Evolutionary conservation across 2,797 vertebrate species (phyloP).

Genomic region (Trichosurus vulpecula): DNA sequence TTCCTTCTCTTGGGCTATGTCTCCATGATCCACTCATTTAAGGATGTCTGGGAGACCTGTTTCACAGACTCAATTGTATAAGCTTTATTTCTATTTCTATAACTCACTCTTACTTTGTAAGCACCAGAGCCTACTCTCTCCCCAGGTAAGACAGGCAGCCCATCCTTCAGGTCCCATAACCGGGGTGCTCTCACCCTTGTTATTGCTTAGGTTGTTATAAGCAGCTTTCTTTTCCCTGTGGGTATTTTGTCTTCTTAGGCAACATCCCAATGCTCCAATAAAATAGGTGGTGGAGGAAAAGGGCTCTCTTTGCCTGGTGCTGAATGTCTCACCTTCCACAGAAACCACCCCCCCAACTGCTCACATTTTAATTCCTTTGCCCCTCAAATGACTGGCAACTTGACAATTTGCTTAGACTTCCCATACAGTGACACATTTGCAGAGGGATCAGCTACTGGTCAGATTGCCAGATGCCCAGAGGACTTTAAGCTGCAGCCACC

Average conservation of each 20-base stretch:
- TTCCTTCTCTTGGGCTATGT: not conserved
- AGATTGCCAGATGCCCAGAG: not conserved
- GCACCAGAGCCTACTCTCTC: not conserved
- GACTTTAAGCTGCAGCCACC: not conserved
- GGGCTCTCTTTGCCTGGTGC: not conserved
- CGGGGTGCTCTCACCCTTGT: not conserved
- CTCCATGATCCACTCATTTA: not conserved
- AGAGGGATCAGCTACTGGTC: not conserved
- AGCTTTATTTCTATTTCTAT: not conserved
- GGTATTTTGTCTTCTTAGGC: not conserved
- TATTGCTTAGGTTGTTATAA: not conserved
- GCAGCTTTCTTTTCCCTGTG: not conserved
- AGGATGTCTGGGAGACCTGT: not conserved
- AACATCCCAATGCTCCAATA: not conserved
- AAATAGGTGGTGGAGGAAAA: not conserved
- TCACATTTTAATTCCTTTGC: not conserved
- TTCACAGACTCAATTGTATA: not conserved
- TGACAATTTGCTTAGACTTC: not conserved
- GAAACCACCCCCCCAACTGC: not conserved
- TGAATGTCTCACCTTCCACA: not conserved
- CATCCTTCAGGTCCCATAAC: not conserved
- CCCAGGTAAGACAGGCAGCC: not conserved
- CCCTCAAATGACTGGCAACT: not conserved
- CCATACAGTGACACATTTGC: not conserved
- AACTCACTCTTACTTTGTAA: not conserved